Evolutionary conservation across 2,888 invertebrate species (phyloP).

Genomic region (Megamerina dolium): DNA sequence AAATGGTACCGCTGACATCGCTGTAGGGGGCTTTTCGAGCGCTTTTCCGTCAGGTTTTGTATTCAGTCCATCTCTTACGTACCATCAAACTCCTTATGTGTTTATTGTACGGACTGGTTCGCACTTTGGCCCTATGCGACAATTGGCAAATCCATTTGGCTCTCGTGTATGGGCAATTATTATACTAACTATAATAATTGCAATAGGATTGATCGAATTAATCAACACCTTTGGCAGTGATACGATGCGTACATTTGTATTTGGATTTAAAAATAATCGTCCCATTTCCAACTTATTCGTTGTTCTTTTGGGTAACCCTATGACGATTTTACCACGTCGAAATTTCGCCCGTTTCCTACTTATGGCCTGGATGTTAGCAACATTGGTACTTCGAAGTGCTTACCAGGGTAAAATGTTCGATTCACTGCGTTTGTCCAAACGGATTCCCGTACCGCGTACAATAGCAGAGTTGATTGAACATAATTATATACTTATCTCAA

Average conservation of each 20-base stretch:
- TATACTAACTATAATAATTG: slow-evolving; percentile 8
- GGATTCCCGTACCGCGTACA: slow-evolving; percentile 24
- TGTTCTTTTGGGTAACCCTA: slow-evolving; percentile 29
- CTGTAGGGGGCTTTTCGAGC: slow-evolving; percentile 34
- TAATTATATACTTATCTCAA: slow-evolving; percentile 26
- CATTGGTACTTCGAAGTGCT: slow-evolving; percentile 36
- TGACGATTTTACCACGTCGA: slow-evolving; percentile 24
- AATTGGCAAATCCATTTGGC: slow-evolving; percentile 28
- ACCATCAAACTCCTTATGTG: slow-evolving; percentile 29
- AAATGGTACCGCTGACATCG: slow-evolving; percentile 25
- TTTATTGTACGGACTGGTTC: slow-evolving; percentile 29
- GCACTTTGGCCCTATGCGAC: slow-evolving; percentile 22
- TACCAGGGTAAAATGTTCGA: slow-evolving; percentile 43
- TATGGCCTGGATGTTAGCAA: slow-evolving; percentile 31
- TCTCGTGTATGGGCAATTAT: slow-evolving; percentile 26
- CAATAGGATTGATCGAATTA: slow-evolving; percentile 9
- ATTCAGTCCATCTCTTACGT: slow-evolving; percentile 28
- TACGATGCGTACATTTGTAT: slow-evolving; percentile 13
- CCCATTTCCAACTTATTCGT: slow-evolving; percentile 27
- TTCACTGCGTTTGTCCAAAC: slow-evolving; percentile 27
- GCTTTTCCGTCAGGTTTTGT: slow-evolving; percentile 21
- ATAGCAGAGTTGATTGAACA: slow-evolving; percentile 21
- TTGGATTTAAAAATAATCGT: slow-evolving; percentile 18
- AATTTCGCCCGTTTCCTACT: slow-evolving; percentile 33
- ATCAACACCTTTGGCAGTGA: neutral